Evolutionary conservation across 2,113 vertebrate species (phyloP), one percentile per base, ranked within the genome.

Genomic region (Gobiocypris rarus): DNA sequence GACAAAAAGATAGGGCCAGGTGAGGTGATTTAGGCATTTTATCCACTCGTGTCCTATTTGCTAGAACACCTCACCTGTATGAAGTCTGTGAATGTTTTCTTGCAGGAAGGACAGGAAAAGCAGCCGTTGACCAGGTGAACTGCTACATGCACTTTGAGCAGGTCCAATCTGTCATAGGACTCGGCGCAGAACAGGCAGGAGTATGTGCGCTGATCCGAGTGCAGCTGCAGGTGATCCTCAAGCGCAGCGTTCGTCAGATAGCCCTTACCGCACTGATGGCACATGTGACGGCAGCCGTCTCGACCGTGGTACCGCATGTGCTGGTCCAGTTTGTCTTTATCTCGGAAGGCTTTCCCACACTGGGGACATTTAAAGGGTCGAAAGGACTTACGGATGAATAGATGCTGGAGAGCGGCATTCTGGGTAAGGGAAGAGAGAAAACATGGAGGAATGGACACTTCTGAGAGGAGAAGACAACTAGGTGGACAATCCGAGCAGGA

Each of bases 381-480:
- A 86, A 98, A 97, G 31, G 96, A 96, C 90, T 99, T 99, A 69
- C 98, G 93, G 80, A 99, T 98, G 91, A 99, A 99, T 26, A 98
- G 95, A 89, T 99, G 98, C 92, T 98, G 97, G 50, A 99, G 96
- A 4, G 98, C 97, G 45, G 97, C 98, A 9, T 98, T 99, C 98
- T 99, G 95, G 56, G 75, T 43, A 41, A 83, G 58, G 24, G 26
- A 77, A 52, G 28, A 50, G 59, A 76, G 26, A 54, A 74, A 28
- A 56, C 13, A 52, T 50, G 43, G 43, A 26, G 50, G 8, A 70
- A 34, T 67, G 65, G 11, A 84, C 4, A 38, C 52, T 31, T 48
- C 58, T 61, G 14, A 22, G 41, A 54, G 50, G 74, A 45, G 24
- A 87, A 8, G 81, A 8, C 75, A 4, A 79, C 54, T 59, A 50